phyloP scores from a whole-genome alignment of 2,888 invertebrate species.

The Rhingia campestris region DNA sequence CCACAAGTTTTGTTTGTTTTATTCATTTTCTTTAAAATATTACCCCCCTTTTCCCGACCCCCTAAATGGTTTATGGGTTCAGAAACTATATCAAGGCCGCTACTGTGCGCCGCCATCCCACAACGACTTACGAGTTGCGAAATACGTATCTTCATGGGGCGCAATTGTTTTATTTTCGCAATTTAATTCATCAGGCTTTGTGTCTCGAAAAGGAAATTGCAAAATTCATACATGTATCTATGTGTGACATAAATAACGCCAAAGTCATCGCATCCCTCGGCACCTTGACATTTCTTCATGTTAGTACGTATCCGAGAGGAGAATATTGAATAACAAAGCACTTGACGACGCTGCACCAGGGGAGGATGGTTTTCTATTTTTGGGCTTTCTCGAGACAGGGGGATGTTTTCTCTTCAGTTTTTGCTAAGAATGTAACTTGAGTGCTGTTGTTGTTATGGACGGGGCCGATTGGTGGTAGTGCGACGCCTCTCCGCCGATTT shows the following conservation, averaged over 20 bases:
- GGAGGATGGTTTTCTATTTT: too few species aligned
- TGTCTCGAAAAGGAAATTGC: not conserved
- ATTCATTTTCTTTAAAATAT: too few species aligned
- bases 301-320: constrained; percentile 10
- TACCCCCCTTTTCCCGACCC: not conserved
- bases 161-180: constrained; percentile 12
- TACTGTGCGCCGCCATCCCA: not conserved
- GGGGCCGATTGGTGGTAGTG: too few species aligned
- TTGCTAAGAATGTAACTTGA: too few species aligned
- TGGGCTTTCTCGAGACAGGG: too few species aligned
- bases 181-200: constrained; percentile 32
- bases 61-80: constrained; percentile 1
- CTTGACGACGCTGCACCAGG: too few species aligned
- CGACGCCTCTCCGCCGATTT: too few species aligned
- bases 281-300: constrained; percentile 43
- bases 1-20: too few species aligned
- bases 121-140: not conserved
- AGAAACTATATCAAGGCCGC: constrained; percentile 21
- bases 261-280: not conserved
- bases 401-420: too few species aligned
- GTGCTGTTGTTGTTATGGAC: too few species aligned
- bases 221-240: not conserved
- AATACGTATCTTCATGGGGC: constrained; percentile 8
- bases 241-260: not conserved
- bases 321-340: not conserved